Base-by-base conservation (phyloP, 2,797 vertebrate genomes). In the Sebastes flavidus region DNA sequence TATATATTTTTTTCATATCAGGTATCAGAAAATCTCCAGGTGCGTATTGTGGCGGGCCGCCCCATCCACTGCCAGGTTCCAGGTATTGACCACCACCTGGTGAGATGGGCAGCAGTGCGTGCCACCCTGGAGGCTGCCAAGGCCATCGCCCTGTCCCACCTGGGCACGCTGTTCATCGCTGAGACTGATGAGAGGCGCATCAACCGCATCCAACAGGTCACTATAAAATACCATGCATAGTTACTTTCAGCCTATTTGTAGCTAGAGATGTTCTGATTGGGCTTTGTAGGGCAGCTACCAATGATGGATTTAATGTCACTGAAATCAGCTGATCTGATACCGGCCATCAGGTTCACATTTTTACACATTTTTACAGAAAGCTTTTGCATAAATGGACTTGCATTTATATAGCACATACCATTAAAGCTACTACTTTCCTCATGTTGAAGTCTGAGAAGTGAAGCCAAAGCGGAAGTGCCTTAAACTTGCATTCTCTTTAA, bases 11-110 rank as follows among this genome's bases (percentile, higher is more conserved):
- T 22, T 49, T 3, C 20, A 32, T 42, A 3, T 54, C 38, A 98
- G 95, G 98, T 99, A 84, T 97, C 97, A 1, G 97, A 99, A 86
- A 95, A 81, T 56, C 94, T 96, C 4, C 97, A 97, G 0, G 98
- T 99, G 80, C 95, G 97, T 13, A 99, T 99, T 16, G 96, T 99
- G 11, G 98, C 98, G 0, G 98, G 98, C 3, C 96, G 98, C 24
- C 98, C 98, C 67, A 99, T 99, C 85, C 98, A 99, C 93, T 99
- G 98, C 93, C 98, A 98, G 92, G 97, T 99, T 59, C 97, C 97
- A 0, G 97, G 98, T 55, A 97, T 98, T 0, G 97, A 98, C 91
- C 97, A 99, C 83, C 98, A 98, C 88, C 91, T 99, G 80, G 95
- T 98, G 93, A 97, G 96, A 95, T 97, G 97, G 91, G 97, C 98